Evolutionary conservation across 2,797 vertebrate genomes (phyloP).

Genomic region (Microchirus variegatus): DNA sequence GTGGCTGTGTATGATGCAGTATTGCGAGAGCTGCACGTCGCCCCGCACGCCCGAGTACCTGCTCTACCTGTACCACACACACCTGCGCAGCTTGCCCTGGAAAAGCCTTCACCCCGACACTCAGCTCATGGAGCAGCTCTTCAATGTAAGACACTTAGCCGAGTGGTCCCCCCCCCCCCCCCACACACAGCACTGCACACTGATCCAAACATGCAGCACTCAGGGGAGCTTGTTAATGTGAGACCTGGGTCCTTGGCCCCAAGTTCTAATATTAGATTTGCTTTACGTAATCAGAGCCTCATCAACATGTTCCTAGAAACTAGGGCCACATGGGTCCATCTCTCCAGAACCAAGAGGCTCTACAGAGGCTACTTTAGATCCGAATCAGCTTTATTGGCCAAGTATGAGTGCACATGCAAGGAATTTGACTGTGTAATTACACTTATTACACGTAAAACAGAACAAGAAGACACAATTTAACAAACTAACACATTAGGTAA

Average conservation of each 20-base stretch:
- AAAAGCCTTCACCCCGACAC: constrained; percentile 92
- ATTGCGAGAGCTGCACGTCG: constrained; percentile 89
- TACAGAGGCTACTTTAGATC: background rate
- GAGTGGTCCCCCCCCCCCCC: background rate
- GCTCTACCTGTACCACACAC: constrained; percentile 89
- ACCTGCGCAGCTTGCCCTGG: constrained; percentile 89
- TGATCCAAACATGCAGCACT: constrained; percentile 32
- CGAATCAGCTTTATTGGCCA: too few species aligned
- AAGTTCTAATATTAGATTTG: constrained; percentile 45
- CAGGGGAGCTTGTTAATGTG: constrained; percentile 42
- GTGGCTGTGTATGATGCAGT: constrained; percentile 90
- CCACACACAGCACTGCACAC: background rate
- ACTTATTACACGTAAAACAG: too few species aligned
- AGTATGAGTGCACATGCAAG: too few species aligned
- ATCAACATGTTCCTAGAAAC: constrained; percentile 26
- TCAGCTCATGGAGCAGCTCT: constrained; percentile 94
- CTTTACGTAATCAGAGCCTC: constrained; percentile 26
- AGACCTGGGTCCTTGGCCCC: constrained; percentile 28
- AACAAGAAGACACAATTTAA: too few species aligned
- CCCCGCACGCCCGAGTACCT: constrained; percentile 93
- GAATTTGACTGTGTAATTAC: too few species aligned
- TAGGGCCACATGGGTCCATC: background rate
- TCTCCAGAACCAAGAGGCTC: constrained; percentile 1
- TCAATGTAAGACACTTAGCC: constrained; percentile 83
- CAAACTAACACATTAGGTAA: too few species aligned